A percentile compares a stretch with the other conserved stretches of the same genome.
phyloP scores from a whole-genome alignment of 2,888 invertebrate genomes.

The Dendrolimus houi region DNA sequence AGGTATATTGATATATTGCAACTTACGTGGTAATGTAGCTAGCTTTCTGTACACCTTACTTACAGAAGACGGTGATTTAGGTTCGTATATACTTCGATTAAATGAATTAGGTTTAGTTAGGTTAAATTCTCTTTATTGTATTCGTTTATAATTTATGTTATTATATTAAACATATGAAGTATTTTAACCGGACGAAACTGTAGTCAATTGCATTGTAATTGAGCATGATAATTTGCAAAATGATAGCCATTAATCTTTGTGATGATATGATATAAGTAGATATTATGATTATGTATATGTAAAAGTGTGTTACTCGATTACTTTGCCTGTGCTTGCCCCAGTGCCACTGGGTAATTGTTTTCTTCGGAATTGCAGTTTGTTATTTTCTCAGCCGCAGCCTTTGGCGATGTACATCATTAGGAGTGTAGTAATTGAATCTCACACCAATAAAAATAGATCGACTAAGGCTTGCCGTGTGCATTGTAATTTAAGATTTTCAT shows the following conservation, averaged over 20 bases:
- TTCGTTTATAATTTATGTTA: not conserved
- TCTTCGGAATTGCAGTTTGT: conserved; percentile 29
- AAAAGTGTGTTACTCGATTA: conserved; percentile 7
- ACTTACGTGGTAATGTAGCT: too few species aligned
- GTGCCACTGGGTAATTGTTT: conserved; percentile 23
- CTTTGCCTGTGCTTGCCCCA: conserved; percentile 4
- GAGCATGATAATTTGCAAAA: not conserved
- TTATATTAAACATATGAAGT: not conserved
- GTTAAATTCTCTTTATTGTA: not conserved
- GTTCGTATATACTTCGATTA: too few species aligned
- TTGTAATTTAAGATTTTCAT: conserved; percentile 69
- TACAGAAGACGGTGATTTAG: too few species aligned
- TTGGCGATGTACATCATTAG: conserved; percentile 40
- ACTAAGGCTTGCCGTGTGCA: conserved; percentile 42
- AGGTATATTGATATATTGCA: too few species aligned
- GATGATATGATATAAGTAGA: not conserved
- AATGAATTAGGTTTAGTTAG: too few species aligned
- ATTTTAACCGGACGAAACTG: not conserved
- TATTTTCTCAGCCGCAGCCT: conserved; percentile 39
- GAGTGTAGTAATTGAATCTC: conserved; percentile 60
- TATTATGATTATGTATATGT: not conserved
- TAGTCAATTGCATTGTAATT: not conserved
- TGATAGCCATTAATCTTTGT: not conserved
- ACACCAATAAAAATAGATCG: conserved; percentile 57
- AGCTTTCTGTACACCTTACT: too few species aligned